A percentile compares a stretch with the other conserved stretches of the same genome.
Evolutionary conservation across 1,140 invertebrate genomes (phyloP).

Genomic region (Caenorhabditis remanei): DNA sequence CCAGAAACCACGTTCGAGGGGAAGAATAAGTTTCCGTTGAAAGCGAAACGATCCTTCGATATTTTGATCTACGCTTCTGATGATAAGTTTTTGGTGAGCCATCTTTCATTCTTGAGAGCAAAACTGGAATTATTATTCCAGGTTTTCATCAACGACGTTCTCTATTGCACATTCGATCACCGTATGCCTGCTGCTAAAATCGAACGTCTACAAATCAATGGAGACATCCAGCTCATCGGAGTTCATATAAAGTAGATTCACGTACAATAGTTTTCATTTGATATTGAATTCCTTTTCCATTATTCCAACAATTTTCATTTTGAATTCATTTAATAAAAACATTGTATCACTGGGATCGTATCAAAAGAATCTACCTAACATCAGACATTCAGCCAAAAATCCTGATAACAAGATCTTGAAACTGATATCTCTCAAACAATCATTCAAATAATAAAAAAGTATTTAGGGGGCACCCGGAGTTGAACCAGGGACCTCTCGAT

Average conservation of each 20-base stretch:
- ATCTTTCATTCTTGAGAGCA: background rate
- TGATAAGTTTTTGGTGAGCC: conserved; percentile 68
- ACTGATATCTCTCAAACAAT: background rate
- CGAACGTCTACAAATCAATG: conserved; percentile 73
- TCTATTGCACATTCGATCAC: conserved; percentile 74
- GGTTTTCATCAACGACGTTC: conserved; percentile 76
- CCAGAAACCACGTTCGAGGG: conserved; percentile 46
- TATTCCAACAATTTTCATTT: background rate
- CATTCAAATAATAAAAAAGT: background rate
- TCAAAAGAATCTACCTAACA: too few relatives aligned
- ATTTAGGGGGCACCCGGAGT: conserved; percentile 79
- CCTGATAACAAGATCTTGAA: too few relatives aligned
- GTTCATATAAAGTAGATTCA: conserved; percentile 68
- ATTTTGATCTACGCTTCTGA: conserved; percentile 76
- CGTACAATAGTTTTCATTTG: background rate
- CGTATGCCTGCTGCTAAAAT: conserved; percentile 69
- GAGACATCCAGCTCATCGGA: conserved; percentile 76
- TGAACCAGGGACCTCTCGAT: conserved; percentile 81
- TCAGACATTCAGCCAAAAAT: too few relatives aligned
- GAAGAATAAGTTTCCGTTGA: conserved; percentile 72
- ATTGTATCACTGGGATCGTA: too few relatives aligned
- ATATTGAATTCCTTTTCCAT: background rate
- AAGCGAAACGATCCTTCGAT: conserved; percentile 73
- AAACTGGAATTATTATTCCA: conserved; percentile 61
- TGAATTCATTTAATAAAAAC: background rate